Conservation (phyloP, 2,113 vertebrate species). For the Pteruthius melanotis region DNA sequence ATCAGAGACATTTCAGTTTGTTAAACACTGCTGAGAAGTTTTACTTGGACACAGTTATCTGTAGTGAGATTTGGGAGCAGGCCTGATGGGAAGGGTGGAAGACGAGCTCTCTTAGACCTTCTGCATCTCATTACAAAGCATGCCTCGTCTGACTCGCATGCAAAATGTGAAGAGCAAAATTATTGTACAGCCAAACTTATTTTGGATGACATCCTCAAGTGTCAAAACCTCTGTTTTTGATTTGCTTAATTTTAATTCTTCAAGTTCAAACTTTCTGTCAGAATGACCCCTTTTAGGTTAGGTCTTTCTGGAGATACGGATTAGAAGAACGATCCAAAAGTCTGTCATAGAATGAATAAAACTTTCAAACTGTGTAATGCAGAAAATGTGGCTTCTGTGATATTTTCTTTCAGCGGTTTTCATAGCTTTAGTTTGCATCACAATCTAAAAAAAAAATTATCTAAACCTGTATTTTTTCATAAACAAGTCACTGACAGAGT, state of each 20-base stretch:
- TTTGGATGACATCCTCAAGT: neutral
- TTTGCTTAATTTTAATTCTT: neutral
- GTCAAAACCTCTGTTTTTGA: neutral
- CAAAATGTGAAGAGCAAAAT: neutral
- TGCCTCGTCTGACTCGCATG: rapidly evolving
- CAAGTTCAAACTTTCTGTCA: neutral
- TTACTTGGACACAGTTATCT: neutral
- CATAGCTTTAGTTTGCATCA: neutral
- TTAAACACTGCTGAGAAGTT: neutral
- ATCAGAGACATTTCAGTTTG: neutral
- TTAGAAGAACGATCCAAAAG: neutral
- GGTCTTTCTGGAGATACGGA: neutral
- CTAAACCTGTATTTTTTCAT: neutral
- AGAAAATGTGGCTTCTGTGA: neutral
- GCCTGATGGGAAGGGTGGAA: neutral
- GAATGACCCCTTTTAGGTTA: neutral
- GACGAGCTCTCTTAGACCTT: neutral
- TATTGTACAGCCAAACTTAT: neutral
- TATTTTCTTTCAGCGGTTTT: neutral
- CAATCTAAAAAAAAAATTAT: neutral
- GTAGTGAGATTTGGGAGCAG: neutral
- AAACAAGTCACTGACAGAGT: neutral
- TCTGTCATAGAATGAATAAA: neutral
- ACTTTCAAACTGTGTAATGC: neutral
- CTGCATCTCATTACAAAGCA: neutral